A percentile compares a stretch with the other conserved stretches of the same genome.
Conservation (phyloP, 1,140 invertebrate species). For the Atta colombica region DNA sequence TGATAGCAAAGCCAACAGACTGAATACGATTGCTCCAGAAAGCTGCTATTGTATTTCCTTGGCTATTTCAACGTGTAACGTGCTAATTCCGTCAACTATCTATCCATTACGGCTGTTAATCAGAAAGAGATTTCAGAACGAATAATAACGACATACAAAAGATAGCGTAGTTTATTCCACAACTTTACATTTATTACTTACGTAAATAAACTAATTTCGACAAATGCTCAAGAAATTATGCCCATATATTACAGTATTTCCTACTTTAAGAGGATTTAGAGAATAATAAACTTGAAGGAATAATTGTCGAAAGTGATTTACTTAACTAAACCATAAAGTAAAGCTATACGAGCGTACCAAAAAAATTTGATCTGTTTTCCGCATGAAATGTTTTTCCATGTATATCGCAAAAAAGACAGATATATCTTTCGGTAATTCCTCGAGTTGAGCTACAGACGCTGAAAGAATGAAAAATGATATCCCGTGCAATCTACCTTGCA, state of each 20-base stretch:
- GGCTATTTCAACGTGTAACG: neutral
- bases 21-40: constrained; percentile 22
- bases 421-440: constrained; percentile 32
- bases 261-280: neutral
- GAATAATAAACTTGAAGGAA: neutral
- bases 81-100: constrained; percentile 12
- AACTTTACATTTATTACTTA: neutral
- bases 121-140: neutral
- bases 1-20: constrained; percentile 20
- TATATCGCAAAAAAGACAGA: neutral
- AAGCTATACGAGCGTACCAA: neutral
- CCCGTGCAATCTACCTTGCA: constrained; percentile 19
- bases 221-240: neutral
- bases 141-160: neutral
- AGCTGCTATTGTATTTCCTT: constrained; percentile 40
- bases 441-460: constrained; percentile 11
- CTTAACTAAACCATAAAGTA: neutral
- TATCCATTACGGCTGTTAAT: neutral
- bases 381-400: neutral
- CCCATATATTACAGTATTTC: neutral
- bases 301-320: neutral
- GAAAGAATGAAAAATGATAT: constrained; percentile 36
- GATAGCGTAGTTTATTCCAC: neutral
- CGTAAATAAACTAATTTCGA: neutral
- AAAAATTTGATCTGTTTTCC: constrained; percentile 19